These are phyloP conservation scores for Apomyelois bistriatella DNA, from an alignment of 2,888 invertebrate genomes.

Conservation along the genomic window DNA sequence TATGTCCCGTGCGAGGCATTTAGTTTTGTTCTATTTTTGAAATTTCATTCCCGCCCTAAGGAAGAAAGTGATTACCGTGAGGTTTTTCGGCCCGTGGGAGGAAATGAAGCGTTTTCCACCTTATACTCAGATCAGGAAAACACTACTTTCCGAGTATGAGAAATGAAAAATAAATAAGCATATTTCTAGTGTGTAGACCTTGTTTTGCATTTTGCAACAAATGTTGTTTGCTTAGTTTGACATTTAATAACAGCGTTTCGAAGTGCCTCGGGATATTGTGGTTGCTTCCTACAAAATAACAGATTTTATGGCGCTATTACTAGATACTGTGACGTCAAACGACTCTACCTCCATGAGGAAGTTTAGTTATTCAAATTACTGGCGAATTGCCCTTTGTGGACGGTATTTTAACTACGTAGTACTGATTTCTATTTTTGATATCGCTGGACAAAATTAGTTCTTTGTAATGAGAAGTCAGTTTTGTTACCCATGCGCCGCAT, in stretches of 20 bases:
- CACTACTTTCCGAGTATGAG: no score
- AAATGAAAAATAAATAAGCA: no score
- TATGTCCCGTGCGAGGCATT: no score
- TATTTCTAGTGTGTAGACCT: no score
- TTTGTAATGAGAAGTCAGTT: not conserved
- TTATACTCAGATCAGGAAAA: no score
- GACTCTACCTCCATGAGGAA: not conserved
- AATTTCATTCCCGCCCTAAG: no score
- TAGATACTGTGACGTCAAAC: conserved; percentile 16
- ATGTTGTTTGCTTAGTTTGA: not conserved
- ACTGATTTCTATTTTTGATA: not conserved
- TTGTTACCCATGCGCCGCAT: no score
- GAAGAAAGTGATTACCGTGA: no score
- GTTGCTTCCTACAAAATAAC: conserved; percentile 9
- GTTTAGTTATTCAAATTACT: conserved; percentile 17
- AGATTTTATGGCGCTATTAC: conserved; percentile 8
- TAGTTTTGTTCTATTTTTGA: no score
- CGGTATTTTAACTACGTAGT: conserved; percentile 14
- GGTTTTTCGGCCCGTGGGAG: no score
- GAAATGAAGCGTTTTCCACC: no score
- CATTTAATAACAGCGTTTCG: conserved; percentile 1
- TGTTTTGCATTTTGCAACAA: not conserved
- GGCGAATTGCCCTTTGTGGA: conserved; percentile 19
- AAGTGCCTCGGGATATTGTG: not conserved
- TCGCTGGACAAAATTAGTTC: not conserved